A percentile compares a stretch with the other conserved stretches of the same genome.
Evolutionary conservation across 1,140 invertebrate species (phyloP).

Genomic region (Pantala flavescens): DNA sequence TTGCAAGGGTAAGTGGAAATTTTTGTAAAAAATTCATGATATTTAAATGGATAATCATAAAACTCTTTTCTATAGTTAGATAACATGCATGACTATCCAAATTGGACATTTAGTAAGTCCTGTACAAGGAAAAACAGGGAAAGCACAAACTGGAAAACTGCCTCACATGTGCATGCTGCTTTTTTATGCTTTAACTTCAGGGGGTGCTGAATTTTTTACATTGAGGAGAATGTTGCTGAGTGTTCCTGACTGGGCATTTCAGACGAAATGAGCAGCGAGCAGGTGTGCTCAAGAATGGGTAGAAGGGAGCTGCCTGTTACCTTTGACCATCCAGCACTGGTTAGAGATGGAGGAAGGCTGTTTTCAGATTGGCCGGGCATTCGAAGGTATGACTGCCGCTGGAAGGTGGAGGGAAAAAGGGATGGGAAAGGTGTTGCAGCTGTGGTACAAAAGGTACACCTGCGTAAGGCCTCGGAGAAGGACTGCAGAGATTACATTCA

Average conservation of each 20-base stretch:
- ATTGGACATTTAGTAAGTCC: too few relatives aligned
- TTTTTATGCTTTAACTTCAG: too few relatives aligned
- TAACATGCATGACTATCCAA: too few relatives aligned
- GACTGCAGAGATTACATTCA: background rate
- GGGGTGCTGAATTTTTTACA: too few relatives aligned
- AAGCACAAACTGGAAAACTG: too few relatives aligned
- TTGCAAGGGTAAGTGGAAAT: too few relatives aligned
- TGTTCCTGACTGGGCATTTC: background rate
- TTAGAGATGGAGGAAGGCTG: background rate
- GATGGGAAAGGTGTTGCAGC: background rate
- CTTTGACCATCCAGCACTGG: background rate
- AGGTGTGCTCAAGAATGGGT: background rate
- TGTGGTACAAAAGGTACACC: background rate
- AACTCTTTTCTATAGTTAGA: too few relatives aligned
- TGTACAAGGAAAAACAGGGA: too few relatives aligned
- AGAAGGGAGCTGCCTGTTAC: background rate
- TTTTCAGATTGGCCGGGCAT: background rate
- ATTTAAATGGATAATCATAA: too few relatives aligned
- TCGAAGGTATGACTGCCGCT: background rate
- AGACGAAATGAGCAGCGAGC: background rate
- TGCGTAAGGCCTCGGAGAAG: background rate
- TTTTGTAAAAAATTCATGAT: too few relatives aligned
- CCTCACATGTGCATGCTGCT: too few relatives aligned
- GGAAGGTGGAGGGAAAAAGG: background rate
- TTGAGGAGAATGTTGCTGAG: too few relatives aligned